Evolutionary conservation across 2,113 vertebrate genomes (phyloP).

Genomic region (Bungarus multicinctus): DNA sequence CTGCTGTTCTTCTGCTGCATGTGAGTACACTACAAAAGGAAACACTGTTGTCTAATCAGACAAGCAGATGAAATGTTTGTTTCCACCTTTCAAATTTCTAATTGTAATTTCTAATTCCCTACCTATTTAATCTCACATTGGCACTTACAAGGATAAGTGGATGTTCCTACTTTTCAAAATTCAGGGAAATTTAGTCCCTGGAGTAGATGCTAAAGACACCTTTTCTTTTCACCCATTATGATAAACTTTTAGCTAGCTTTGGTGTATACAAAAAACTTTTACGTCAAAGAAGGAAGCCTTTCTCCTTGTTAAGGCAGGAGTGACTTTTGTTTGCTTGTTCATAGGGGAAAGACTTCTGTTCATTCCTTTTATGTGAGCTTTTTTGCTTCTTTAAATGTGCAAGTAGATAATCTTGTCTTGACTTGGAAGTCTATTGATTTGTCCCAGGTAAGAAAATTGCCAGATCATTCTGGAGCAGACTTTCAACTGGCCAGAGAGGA

Average conservation of each 20-base stretch:
- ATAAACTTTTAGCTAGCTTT: background rate
- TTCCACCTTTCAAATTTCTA: background rate
- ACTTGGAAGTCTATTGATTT: background rate
- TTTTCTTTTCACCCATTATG: background rate
- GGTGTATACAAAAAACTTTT: background rate
- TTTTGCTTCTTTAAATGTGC: background rate
- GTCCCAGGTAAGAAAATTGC: background rate
- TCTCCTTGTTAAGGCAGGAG: background rate
- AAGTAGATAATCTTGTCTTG: background rate
- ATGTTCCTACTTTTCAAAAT: background rate
- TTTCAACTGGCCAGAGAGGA: background rate
- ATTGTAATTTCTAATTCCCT: conserved; percentile 33
- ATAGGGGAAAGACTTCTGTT: background rate
- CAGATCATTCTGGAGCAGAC: background rate
- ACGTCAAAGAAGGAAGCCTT: background rate
- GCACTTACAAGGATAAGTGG: conserved; percentile 25
- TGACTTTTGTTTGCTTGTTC: background rate
- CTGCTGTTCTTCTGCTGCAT: conserved; percentile 92
- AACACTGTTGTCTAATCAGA: conserved; percentile 9
- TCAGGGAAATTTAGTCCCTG: background rate
- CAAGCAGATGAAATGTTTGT: conserved; percentile 15
- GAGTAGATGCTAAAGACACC: background rate
- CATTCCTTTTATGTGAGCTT: background rate
- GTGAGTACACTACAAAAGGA: conserved; percentile 78
- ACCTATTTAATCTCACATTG: conserved; percentile 21